phyloP scores from a whole-genome alignment of 35 echinoderm and acorn worm genomes.

The Strongylocentrotus purpuratus region DNA sequence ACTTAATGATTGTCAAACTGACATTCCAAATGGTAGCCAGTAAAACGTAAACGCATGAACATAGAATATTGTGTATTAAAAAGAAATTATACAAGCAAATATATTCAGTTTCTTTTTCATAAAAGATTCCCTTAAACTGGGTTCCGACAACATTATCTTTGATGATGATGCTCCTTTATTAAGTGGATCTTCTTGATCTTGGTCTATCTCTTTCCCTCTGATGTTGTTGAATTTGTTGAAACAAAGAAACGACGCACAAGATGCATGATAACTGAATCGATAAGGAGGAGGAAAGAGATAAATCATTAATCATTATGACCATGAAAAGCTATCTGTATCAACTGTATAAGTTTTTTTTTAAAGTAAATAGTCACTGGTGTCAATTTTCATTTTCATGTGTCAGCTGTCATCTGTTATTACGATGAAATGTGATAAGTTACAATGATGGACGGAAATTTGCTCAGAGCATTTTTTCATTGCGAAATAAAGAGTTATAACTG shows the following conservation, averaged over 20 bases:
- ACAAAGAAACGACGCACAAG: slow-evolving; percentile 16
- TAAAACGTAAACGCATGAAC: background rate
- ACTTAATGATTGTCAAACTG: too few species aligned
- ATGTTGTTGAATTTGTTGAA: slow-evolving; percentile 20
- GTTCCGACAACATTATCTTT: background rate
- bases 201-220: background rate
- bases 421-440: background rate
- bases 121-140: background rate
- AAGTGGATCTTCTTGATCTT: background rate
- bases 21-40: too few species aligned
- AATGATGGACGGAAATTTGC: background rate
- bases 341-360: background rate
- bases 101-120: background rate
- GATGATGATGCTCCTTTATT: background rate
- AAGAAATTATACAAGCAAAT: too few species aligned
- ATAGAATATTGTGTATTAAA: background rate
- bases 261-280: slow-evolving; percentile 4
- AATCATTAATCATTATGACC: background rate
- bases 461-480: too few species aligned
- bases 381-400: too few species aligned
- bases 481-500: too few species aligned
- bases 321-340: background rate
- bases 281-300: background rate
- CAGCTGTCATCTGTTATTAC: too few species aligned
- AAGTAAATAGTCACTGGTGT: background rate